These are phyloP conservation scores for Cylindroiulus punctatus DNA, from an alignment of 2,888 invertebrate genomes.

Conservation along the genomic window DNA sequence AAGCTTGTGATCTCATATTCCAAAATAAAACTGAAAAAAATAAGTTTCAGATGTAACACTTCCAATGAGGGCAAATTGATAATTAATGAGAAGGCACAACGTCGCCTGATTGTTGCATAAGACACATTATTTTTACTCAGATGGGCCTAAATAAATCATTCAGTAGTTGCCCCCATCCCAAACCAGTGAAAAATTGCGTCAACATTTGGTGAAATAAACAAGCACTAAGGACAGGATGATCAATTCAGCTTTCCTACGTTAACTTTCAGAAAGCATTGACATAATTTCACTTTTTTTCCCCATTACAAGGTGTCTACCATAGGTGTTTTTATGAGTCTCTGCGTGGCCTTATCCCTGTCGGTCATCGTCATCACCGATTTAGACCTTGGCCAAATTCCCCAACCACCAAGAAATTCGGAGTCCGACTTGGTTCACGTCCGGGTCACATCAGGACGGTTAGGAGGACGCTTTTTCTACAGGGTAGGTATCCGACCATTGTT, in stretches of 20 bases:
- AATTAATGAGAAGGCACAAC: no score
- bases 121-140: no score
- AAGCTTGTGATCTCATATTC: no score
- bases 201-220: not conserved
- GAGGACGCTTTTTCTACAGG: slow-evolving; percentile 54
- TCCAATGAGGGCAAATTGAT: no score
- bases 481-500: slow-evolving; percentile 11
- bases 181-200: not conserved
- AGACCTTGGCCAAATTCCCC: slow-evolving; percentile 50
- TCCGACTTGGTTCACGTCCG: slow-evolving; percentile 50
- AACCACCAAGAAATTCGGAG: slow-evolving; percentile 40
- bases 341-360: slow-evolving; percentile 35
- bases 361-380: slow-evolving; percentile 53
- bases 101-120: no score
- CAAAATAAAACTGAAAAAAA: no score
- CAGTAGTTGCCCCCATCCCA: not conserved
- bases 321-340: slow-evolving; percentile 22
- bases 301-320: not conserved
- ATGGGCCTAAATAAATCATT: not conserved
- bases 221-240: not conserved
- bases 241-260: not conserved
- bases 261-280: not conserved
- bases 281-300: not conserved
- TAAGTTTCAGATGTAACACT: no score
- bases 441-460: slow-evolving; percentile 51